phyloP scores from a whole-genome alignment of 2,113 vertebrate genomes.

The Hipposideros armiger region DNA sequence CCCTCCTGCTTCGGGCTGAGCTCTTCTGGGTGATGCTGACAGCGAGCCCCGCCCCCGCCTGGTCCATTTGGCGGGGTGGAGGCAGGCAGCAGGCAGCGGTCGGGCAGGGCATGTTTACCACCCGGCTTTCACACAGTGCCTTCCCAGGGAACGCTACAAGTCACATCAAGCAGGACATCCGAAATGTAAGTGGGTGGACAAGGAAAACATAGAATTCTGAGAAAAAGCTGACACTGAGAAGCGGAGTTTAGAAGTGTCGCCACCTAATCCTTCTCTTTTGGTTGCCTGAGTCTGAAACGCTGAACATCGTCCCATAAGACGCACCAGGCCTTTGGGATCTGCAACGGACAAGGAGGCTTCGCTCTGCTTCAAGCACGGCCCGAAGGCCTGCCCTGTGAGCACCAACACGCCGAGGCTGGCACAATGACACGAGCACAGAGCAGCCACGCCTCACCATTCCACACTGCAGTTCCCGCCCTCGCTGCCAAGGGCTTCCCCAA shows the following conservation, averaged over 20 bases:
- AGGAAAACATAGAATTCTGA: background rate
- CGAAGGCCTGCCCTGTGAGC: background rate
- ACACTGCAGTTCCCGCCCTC: accelerated
- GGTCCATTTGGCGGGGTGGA: accelerated
- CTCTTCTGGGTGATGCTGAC: background rate
- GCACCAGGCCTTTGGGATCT: background rate
- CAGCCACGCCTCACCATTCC: background rate
- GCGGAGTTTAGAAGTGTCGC: background rate
- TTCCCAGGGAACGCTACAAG: background rate
- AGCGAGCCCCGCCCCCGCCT: background rate
- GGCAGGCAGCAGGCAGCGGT: accelerated
- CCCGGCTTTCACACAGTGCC: accelerated
- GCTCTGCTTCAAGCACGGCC: accelerated
- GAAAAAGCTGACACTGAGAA: background rate
- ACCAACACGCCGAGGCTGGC: accelerated
- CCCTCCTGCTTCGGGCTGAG: background rate
- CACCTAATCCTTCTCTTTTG: background rate
- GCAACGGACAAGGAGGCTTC: accelerated
- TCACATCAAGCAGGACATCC: background rate
- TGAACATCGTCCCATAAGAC: accelerated
- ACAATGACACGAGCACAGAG: accelerated
- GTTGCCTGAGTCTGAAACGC: background rate
- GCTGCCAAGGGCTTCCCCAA: background rate
- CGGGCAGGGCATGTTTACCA: accelerated
- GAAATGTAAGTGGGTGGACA: background rate